These are phyloP conservation scores for Falco concolor DNA, from an alignment of 2,797 vertebrate species.

Conservation along the genomic window DNA sequence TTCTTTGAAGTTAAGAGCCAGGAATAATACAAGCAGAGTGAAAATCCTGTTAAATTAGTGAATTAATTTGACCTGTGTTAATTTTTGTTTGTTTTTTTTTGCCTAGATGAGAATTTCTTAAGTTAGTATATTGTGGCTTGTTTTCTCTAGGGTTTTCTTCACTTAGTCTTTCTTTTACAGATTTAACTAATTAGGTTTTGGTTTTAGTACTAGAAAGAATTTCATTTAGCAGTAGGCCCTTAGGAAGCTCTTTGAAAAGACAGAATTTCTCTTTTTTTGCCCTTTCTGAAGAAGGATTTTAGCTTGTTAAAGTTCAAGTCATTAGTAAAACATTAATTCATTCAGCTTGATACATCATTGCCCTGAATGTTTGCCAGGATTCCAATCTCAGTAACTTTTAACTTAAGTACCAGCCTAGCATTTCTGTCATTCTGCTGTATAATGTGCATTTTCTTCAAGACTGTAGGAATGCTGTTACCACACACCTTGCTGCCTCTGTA, in stretches of 20 bases:
- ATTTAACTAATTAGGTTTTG: background rate
- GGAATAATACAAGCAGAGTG: background rate
- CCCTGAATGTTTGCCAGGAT: slow-evolving; percentile 59
- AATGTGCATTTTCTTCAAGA: background rate
- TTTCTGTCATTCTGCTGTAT: background rate
- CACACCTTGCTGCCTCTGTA: slow-evolving; percentile 1
- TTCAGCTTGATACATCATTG: slow-evolving; percentile 1
- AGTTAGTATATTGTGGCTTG: background rate
- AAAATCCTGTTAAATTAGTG: background rate
- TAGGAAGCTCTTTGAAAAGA: slow-evolving; percentile 8
- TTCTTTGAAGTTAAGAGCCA: background rate
- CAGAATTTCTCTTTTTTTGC: background rate
- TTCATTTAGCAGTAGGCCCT: background rate
- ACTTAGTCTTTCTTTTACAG: background rate
- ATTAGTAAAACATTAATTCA: slow-evolving; percentile 64
- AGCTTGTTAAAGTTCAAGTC: slow-evolving; percentile 22
- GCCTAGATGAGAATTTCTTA: background rate
- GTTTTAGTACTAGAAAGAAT: background rate
- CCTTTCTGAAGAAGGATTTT: slow-evolving; percentile 4
- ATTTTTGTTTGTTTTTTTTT: background rate
- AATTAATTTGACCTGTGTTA: background rate
- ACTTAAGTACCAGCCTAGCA: background rate
- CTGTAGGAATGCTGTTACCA: slow-evolving; percentile 30
- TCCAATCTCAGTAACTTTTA: slow-evolving; percentile 36
- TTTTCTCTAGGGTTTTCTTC: background rate